phyloP scores from a whole-genome alignment of 2,888 invertebrate genomes.

The Pelosia muscerda region DNA sequence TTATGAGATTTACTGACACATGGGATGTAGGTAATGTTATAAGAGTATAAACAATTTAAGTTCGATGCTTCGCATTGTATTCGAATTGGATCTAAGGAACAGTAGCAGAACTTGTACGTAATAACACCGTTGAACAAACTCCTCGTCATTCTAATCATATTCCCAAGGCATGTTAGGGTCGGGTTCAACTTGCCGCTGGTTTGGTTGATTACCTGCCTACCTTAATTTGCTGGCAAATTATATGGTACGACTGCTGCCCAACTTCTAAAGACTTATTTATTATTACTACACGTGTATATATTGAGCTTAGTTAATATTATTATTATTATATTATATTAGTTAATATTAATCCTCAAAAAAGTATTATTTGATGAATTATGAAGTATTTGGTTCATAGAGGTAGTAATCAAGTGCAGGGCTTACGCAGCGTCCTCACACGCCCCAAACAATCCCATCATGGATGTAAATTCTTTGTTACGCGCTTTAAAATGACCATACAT shows the following conservation, averaged over 20 bases:
- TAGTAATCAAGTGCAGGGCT: too few relatives aligned
- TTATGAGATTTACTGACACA: slow-evolving; percentile 65
- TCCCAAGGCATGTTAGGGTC: slow-evolving; percentile 4
- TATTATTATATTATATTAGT: too few relatives aligned
- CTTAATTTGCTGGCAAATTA: slow-evolving; percentile 5
- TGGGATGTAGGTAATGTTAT: slow-evolving; percentile 31
- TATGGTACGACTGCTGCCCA: slow-evolving; percentile 1
- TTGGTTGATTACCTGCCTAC: slow-evolving; percentile 12
- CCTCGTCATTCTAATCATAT: slow-evolving; percentile 6
- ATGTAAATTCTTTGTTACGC: too few relatives aligned
- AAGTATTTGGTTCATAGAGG: not conserved
- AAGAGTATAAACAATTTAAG: slow-evolving; percentile 53
- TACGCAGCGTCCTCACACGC: too few relatives aligned
- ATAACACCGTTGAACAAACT: not conserved
- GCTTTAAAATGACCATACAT: too few relatives aligned
- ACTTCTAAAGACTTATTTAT: slow-evolving; percentile 3
- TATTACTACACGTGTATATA: not conserved
- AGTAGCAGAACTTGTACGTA: not conserved
- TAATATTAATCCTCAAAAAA: not conserved
- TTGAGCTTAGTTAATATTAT: not conserved
- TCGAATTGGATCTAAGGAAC: not conserved
- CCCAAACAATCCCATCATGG: not conserved
- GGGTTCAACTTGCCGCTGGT: slow-evolving; percentile 1
- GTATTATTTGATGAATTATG: not conserved
- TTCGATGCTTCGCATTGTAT: not conserved